Evolutionary conservation across 2,797 vertebrate species (phyloP).

Genomic region (Trichosurus vulpecula): DNA sequence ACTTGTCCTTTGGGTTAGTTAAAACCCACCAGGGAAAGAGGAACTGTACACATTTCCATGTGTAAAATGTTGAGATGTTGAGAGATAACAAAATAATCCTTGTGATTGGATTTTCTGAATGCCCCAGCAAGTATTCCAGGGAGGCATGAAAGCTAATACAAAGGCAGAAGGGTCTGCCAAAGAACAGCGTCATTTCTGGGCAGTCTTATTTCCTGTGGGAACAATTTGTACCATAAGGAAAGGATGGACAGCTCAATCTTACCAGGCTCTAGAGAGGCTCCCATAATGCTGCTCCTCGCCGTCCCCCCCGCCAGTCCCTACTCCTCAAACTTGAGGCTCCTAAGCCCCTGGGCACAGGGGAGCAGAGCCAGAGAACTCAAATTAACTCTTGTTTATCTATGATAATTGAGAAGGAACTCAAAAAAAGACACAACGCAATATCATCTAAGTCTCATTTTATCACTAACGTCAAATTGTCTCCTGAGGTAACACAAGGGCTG

Average conservation of each 20-base stretch:
- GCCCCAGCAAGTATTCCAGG: constrained; percentile 40
- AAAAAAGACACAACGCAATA: background rate
- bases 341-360: background rate
- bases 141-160: constrained; percentile 26
- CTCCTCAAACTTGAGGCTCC: background rate
- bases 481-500: background rate
- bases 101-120: constrained; percentile 38
- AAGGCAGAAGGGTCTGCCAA: constrained; percentile 42
- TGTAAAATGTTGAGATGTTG: background rate
- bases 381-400: constrained; percentile 35
- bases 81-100: constrained; percentile 45
- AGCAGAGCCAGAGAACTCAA: background rate
- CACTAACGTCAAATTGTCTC: background rate
- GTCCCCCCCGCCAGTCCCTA: background rate
- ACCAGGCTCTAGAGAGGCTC: background rate
- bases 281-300: background rate
- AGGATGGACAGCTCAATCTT: constrained; percentile 43
- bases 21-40: background rate
- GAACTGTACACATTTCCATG: background rate
- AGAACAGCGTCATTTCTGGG: constrained; percentile 58
- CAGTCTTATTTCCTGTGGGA: constrained; percentile 47
- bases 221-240: constrained; percentile 26
- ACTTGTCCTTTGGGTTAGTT: background rate
- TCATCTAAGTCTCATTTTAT: background rate
- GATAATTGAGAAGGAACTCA: background rate